These are phyloP conservation scores for Cardiocondyla obscurior DNA, from an alignment of 1,140 invertebrate species.

Conservation along the genomic window DNA sequence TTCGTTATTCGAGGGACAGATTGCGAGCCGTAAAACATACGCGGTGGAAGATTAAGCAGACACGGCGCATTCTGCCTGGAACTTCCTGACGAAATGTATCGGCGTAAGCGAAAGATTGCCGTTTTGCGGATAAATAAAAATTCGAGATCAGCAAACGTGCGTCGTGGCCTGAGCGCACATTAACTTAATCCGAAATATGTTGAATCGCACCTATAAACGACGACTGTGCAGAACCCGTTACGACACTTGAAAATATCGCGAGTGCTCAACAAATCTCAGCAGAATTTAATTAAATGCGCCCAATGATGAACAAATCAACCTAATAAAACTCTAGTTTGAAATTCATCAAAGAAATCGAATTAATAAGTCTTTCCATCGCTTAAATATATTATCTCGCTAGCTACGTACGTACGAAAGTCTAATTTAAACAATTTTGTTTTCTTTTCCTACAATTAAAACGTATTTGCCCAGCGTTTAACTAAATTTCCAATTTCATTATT, in stretches of 20 bases:
- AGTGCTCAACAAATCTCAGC: background rate
- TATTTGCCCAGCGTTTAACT: background rate
- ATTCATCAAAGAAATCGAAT: background rate
- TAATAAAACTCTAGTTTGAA: background rate
- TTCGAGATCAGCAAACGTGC: slow-evolving; percentile 41
- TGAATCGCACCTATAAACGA: slow-evolving; percentile 31
- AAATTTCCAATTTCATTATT: background rate
- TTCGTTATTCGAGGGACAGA: slow-evolving; percentile 3
- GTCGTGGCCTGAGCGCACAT: slow-evolving; percentile 2
- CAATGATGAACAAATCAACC: background rate
- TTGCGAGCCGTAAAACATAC: background rate
- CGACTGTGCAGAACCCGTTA: slow-evolving; percentile 13
- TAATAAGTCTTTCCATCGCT: background rate
- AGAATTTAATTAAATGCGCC: background rate
- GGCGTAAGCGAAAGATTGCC: background rate
- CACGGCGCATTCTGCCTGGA: background rate
- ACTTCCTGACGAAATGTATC: background rate
- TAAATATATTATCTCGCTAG: background rate
- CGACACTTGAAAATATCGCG: slow-evolving; percentile 7
- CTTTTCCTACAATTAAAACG: background rate
- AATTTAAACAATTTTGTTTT: too few relatives aligned
- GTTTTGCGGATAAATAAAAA: slow-evolving; percentile 24
- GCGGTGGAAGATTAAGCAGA: background rate
- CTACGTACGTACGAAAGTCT: too few relatives aligned
- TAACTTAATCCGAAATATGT: slow-evolving; percentile 33